Evolutionary conservation across 2,888 invertebrate species (phyloP).

Genomic region (Drosophila macrothrix): DNA sequence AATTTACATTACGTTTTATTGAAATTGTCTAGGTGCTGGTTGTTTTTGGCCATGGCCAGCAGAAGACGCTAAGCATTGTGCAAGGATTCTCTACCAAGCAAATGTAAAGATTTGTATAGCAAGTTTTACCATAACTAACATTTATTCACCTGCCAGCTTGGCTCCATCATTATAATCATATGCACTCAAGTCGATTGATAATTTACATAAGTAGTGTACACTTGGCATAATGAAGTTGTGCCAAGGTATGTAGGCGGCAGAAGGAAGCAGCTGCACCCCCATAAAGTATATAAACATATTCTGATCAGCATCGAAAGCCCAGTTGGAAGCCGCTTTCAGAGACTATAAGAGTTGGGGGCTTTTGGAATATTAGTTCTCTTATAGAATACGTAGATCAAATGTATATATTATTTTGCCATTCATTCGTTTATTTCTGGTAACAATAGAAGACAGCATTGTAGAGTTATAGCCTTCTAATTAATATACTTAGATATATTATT

Average conservation of each 20-base stretch:
- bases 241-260: not conserved
- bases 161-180: not conserved
- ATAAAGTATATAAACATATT: not conserved
- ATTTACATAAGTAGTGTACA: constrained; percentile 3
- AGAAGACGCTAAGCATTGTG: not conserved
- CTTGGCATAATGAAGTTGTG: not conserved
- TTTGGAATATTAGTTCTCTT: not conserved
- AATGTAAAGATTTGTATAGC: not conserved
- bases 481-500: accelerated
- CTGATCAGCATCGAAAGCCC: not conserved
- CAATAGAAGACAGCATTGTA: not conserved
- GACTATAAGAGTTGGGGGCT: not conserved
- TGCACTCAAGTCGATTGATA: not conserved
- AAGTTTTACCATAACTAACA: not conserved
- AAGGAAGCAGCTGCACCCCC: not conserved
- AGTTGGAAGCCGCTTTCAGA: not conserved
- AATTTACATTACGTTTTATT: constrained; percentile 26
- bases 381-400: not conserved
- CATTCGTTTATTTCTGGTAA: not conserved
- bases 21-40: constrained; percentile 17
- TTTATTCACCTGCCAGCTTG: not conserved
- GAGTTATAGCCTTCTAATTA: not conserved
- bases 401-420: not conserved
- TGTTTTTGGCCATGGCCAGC: not conserved
- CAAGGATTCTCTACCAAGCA: not conserved